Conservation (phyloP, 2,888 invertebrate genomes). For the Erebia epiphron region DNA sequence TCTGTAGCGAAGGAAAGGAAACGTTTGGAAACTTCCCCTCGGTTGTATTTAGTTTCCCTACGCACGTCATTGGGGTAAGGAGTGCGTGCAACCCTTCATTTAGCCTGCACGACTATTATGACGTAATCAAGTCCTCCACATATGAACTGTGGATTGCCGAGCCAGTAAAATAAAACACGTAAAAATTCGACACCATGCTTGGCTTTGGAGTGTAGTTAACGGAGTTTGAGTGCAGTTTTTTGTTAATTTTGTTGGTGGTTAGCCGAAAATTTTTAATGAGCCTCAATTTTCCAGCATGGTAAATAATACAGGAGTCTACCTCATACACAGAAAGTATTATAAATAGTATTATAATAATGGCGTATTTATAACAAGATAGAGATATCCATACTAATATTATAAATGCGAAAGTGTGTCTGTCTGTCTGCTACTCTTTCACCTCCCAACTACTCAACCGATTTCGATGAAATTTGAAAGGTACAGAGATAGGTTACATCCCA, state of each 20-base stretch:
- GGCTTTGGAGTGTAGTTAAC: slow-evolving; percentile 19
- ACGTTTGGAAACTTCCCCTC: slow-evolving; percentile 66
- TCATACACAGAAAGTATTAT: neutral
- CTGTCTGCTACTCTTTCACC: too few species aligned
- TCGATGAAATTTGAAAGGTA: too few species aligned
- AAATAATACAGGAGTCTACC: neutral
- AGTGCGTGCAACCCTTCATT: slow-evolving; percentile 78
- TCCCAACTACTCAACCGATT: too few species aligned
- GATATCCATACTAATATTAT: too few species aligned
- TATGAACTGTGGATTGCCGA: slow-evolving; percentile 78
- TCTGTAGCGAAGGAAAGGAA: slow-evolving; percentile 52
- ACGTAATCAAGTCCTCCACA: slow-evolving; percentile 77
- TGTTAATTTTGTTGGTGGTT: slow-evolving; percentile 22
- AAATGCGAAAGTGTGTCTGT: too few species aligned
- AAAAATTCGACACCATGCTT: slow-evolving; percentile 50
- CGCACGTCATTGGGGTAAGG: slow-evolving; percentile 58
- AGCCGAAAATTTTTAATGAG: slow-evolving; percentile 23
- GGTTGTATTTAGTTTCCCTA: slow-evolving; percentile 64
- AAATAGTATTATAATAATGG: too few species aligned
- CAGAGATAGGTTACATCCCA: too few species aligned
- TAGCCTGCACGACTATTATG: slow-evolving; percentile 73
- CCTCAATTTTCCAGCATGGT: neutral
- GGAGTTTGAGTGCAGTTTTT: slow-evolving; percentile 25
- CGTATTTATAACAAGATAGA: too few species aligned
- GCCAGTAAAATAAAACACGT: slow-evolving; percentile 78